Evolutionary conservation across 2,888 invertebrate genomes (phyloP), one percentile per base, ranked within the genome.

Genomic region (Yponomeuta malinellus): DNA sequence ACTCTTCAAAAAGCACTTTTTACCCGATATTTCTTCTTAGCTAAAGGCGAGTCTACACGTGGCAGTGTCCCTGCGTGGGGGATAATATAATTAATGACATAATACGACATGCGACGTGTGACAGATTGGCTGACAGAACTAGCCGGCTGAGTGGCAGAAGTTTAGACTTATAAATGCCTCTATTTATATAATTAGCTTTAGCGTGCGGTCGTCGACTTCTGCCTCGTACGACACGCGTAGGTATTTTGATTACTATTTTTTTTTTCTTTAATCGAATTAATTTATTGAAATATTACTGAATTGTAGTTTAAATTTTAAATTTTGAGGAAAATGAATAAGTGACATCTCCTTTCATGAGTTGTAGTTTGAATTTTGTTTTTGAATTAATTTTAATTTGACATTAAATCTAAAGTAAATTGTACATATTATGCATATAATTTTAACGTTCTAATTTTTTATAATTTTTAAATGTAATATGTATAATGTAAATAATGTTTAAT

Each of bases 81-180:
- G 52, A 59, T 59, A 59, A 59, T 59, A 59, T 59, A 59, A 59
- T 59, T 59, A 15, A 59, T 59, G 52, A 15, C 52, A 59, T 59
- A 59, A 15, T 59, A 59, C 12, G 15, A 59, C 52, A 59, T 8
- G 43, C 9, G 43, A 43, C 43, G 43, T 43, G 5, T 43, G 43
- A 43, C 43, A 43, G 43, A 43, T 43, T 3, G 43, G 52, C 6
- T 59, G 52, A 59, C 52, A 15, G 52, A 59, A 12, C 52, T 15
- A 59, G 52, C 52, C 52, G 15, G 52, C 15, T 59, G 52, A 59
- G 52, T 59, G 52, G 15, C 52, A 59, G 15, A 59, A 59, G 52
- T 59, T 59, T 59, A 59, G 8, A 3, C 15, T 52, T 12, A 15
- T 59, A 59, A 59, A 59, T 59, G 52, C 12, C 15, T 12, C 15